Base-by-base conservation (phyloP, 2,113 vertebrate genomes). In the Odocoileus virginianus region DNA sequence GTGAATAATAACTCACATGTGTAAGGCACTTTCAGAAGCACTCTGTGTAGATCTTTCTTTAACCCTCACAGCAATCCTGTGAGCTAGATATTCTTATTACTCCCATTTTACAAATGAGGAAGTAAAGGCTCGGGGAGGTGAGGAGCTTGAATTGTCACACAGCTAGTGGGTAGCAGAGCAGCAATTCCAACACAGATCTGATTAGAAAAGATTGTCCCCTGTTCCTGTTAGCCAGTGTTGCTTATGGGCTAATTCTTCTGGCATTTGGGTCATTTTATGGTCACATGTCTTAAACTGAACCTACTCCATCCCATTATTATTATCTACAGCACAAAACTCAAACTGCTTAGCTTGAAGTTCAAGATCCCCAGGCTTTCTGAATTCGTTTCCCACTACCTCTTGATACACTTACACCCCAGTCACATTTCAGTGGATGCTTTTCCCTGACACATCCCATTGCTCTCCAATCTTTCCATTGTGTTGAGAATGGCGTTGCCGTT, bases 1-100 rank as follows among this genome's bases (percentile, higher is more conserved):
- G 30, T 67, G 85, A 95, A 83, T 96, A 97, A 97, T 97, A 79
- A 90, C 33, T 98, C 87, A 83, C 90, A 97, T 87, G 87, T 97
- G 87, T 96, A 92, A 89, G 81, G 61, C 21, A 23, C 76, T 97
- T 93, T 87, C 74, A 92, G 81, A 97, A 82, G 36, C 76, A 19
- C 67, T 91, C 85, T 79, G 43, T 2, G 30, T 64, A 17, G 17
- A 54, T 58, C 21, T 58, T 96, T 45, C 84, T 96, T 91, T 93
- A 89, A 93, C 84, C 40, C 58, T 97, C 50, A 91, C 90, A 82
- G 36, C 50, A 58, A 16, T 40, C 15, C 33, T n/a, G 3, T 25
- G n/a, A 60, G 33, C 61, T 13, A 82, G 54, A 54, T 58, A 40
- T 23, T 85, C 57, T 36, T 74, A 57, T 11, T 50, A 19, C 58